These are phyloP conservation scores for Ceyx margarethae DNA, from an alignment of 2,113 vertebrate species.

Conservation along the genomic window DNA sequence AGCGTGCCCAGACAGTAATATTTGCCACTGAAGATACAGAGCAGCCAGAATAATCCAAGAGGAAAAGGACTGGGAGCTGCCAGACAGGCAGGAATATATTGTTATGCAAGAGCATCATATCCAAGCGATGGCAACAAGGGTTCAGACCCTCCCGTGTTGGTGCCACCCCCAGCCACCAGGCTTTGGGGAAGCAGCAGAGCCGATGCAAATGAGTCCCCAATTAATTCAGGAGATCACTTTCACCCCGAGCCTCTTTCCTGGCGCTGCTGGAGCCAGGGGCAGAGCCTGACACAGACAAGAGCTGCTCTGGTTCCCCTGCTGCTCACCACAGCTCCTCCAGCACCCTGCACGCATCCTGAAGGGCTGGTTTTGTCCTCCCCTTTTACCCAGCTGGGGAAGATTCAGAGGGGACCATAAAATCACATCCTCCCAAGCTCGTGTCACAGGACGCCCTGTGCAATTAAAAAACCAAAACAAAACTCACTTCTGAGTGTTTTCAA, in stretches of 20 bases:
- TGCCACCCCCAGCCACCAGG: background rate
- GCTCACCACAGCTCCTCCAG: too few species aligned
- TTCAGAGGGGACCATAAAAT: background rate
- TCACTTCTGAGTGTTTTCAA: background rate
- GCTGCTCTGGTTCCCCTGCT: too few species aligned
- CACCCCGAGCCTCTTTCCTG: background rate
- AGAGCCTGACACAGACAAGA: fast-evolving
- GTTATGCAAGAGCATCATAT: background rate
- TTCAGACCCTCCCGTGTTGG: background rate
- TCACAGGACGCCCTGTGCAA: background rate
- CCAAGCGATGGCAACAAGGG: background rate
- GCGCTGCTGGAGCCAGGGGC: background rate
- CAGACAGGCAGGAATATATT: background rate
- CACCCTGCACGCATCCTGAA: too few species aligned
- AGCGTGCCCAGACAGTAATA: background rate
- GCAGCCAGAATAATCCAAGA: background rate
- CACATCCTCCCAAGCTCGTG: background rate
- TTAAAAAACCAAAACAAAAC: too few species aligned
- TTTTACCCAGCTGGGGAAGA: background rate
- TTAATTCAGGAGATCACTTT: conserved; percentile 17
- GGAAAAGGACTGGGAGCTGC: background rate
- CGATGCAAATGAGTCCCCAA: background rate
- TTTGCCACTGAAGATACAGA: background rate
- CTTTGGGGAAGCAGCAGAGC: background rate
- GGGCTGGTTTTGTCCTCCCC: fast-evolving